Conservation (phyloP, 2,888 invertebrate species). For the Allolobophora icterica region DNA sequence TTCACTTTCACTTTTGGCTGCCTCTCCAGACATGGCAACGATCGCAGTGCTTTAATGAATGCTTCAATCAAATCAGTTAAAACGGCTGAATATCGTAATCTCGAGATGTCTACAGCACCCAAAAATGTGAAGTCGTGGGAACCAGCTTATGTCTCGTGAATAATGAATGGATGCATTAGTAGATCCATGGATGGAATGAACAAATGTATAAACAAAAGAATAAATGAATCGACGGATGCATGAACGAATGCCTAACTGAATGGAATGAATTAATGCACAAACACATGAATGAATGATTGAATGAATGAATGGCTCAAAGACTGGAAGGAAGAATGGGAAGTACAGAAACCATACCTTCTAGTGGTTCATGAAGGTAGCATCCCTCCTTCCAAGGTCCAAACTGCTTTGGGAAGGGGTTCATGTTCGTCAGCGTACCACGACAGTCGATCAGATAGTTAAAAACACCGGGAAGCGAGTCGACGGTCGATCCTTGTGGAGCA, state of each 20-base stretch:
- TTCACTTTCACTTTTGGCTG: not conserved
- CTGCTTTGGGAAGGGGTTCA: constrained; percentile 63
- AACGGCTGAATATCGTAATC: not conserved
- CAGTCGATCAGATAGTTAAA: constrained; percentile 65
- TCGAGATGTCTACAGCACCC: too few species aligned
- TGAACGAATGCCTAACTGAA: not conserved
- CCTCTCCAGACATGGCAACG: not conserved
- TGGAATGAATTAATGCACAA: not conserved
- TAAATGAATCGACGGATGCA: not conserved
- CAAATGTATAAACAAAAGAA: not conserved
- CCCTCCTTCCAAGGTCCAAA: constrained; percentile 67
- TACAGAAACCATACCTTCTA: constrained; percentile 44
- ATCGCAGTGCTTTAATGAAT: not conserved
- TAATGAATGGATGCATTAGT: not conserved
- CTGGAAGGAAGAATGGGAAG: not conserved
- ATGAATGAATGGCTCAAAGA: not conserved
- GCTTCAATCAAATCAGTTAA: not conserved
- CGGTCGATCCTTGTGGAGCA: constrained; percentile 58
- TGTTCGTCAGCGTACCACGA: constrained; percentile 50
- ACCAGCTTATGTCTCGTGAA: not conserved
- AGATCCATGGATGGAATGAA: too few species aligned
- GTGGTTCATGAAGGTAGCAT: constrained; percentile 62
- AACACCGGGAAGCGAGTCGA: constrained; percentile 63
- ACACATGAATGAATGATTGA: not conserved
- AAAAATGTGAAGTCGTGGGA: too few species aligned